phyloP scores from a whole-genome alignment of 2,888 invertebrate species.

The Thecocarcelia acutangulata region DNA sequence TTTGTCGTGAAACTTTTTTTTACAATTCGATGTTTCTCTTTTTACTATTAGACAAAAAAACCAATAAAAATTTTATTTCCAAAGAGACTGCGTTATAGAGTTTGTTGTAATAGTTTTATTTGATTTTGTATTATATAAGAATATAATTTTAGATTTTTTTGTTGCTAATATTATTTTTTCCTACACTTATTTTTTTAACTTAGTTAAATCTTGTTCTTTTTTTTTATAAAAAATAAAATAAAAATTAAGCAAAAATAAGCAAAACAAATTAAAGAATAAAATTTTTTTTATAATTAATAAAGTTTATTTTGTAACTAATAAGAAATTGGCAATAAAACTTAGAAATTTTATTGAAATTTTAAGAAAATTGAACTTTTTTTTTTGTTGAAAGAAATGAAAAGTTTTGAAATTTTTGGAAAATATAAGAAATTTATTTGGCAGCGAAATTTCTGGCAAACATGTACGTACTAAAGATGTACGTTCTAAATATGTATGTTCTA shows the following conservation, averaged over 20 bases:
- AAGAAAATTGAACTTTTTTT: not conserved
- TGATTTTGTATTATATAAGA: conserved; percentile 16
- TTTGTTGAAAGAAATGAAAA: not conserved
- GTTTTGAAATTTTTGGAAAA: not conserved
- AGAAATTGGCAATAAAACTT: conserved; percentile 9
- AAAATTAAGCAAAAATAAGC: not conserved
- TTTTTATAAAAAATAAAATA: not conserved
- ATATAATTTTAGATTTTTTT: conserved; percentile 35
- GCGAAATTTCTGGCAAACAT: too few species aligned
- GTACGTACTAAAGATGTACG: too few species aligned
- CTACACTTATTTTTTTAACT: conserved; percentile 39
- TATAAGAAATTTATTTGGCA: not conserved
- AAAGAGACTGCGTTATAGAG: conserved; percentile 69
- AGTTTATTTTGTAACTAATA: not conserved
- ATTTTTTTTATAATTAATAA: not conserved
- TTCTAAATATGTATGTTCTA: too few species aligned
- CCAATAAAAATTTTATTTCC: conserved; percentile 57
- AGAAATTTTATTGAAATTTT: conserved; percentile 4
- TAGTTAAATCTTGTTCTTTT: conserved; percentile 44
- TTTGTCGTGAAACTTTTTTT: not conserved
- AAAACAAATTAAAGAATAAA: not conserved
- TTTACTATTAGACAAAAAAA: conserved; percentile 4
- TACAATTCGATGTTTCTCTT: not conserved
- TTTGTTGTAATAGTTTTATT: conserved; percentile 40
- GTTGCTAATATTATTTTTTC: conserved; percentile 36